Percentiles rank a stretch among this genome's conserved stretches.
Evolutionary conservation across 2,797 vertebrate species (phyloP).

Genomic region (Potorous gilbertii): DNA sequence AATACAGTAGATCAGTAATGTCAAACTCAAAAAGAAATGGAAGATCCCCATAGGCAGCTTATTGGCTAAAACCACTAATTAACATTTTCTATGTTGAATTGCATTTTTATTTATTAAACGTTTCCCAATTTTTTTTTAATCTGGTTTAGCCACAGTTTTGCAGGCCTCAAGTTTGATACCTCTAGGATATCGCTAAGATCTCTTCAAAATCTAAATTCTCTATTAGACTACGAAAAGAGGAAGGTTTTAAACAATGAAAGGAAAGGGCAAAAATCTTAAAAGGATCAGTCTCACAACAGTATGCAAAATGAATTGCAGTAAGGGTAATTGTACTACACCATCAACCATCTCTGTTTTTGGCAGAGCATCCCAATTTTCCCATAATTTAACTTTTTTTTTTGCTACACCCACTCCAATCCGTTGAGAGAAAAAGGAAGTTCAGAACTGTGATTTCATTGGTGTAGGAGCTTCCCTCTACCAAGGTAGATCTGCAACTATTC

Average conservation of each 20-base stretch:
- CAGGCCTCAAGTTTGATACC: background rate
- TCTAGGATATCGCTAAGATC: background rate
- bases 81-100: background rate
- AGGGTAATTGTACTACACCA: background rate
- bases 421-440: background rate
- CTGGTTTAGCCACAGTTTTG: background rate
- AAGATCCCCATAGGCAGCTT: background rate
- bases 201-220: background rate
- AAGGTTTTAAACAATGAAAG: background rate
- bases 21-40: background rate
- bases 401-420: too few species aligned
- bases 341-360: background rate
- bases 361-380: background rate
- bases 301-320: background rate
- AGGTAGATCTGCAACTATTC: background rate
- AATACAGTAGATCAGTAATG: background rate
- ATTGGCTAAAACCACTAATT: background rate
- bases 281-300: background rate
- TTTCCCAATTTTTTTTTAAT: background rate
- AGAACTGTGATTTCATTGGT: background rate
- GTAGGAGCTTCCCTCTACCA: background rate
- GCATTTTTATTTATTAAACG: background rate
- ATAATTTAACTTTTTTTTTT: background rate
- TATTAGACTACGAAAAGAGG: background rate
- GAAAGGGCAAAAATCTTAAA: background rate